Evolutionary conservation across 2,113 vertebrate species (phyloP).

Genomic region (Orycteropus afer): DNA sequence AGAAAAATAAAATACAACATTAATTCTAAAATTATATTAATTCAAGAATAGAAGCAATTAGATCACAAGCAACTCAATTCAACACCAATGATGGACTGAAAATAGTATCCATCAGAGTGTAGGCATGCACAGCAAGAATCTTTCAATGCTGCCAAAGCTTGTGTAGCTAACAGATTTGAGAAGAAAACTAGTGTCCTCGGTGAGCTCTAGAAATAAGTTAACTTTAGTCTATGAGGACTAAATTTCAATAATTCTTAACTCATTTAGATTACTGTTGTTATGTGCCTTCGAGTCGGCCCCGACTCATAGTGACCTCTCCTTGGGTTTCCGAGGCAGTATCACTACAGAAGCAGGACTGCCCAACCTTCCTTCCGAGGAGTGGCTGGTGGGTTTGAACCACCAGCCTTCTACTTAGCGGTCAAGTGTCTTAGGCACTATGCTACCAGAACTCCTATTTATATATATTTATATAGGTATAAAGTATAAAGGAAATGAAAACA

Average conservation of each 20-base stretch:
- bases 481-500: slow-evolving; percentile 29
- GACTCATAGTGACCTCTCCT: no score
- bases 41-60: neutral
- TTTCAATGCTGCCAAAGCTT: neutral
- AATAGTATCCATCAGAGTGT: neutral
- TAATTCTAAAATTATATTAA: slow-evolving; percentile 9
- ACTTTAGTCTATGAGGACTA: slow-evolving; percentile 1
- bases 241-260: slow-evolving; percentile 19
- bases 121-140: neutral
- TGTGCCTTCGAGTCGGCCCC: no score
- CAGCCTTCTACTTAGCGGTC: no score
- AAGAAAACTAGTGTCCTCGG: neutral
- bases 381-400: no score
- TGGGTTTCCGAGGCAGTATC: no score
- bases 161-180: neutral
- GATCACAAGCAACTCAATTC: slow-evolving; percentile 3
- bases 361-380: no score
- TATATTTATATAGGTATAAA: no score
- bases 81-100: slow-evolving; percentile 8
- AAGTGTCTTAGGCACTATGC: no score
- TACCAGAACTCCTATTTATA: no score
- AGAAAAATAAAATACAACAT: slow-evolving; percentile 11
- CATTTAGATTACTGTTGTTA: no score
- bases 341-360: no score
- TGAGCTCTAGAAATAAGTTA: neutral